These are phyloP conservation scores for Serranus cabrilla DNA, from an alignment of 2,797 vertebrate species.

Conservation along the genomic window DNA sequence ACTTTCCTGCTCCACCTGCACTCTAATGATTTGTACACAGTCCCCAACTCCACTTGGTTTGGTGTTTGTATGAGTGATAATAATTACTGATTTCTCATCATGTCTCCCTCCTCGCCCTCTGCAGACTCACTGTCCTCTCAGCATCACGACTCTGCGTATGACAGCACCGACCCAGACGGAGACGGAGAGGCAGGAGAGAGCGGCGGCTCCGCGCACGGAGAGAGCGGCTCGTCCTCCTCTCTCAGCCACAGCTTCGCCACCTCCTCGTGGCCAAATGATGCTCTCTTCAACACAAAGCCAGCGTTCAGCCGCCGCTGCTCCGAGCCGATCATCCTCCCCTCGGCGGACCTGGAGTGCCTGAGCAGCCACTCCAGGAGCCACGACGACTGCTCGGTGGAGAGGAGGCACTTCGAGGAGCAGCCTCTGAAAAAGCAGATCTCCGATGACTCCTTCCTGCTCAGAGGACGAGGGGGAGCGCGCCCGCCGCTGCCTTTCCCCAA, in stretches of 20 bases:
- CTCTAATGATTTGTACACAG: not conserved
- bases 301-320: slow-evolving; percentile 89
- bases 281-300: slow-evolving; percentile 64
- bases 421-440: slow-evolving; percentile 85
- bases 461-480: slow-evolving; percentile 31
- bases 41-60: not conserved
- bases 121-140: slow-evolving; percentile 88
- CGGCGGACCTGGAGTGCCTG: slow-evolving; percentile 64
- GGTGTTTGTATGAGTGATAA: not conserved
- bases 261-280: slow-evolving; percentile 69
- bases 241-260: slow-evolving; percentile 50
- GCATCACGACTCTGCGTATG: slow-evolving; percentile 94
- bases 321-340: slow-evolving; percentile 87
- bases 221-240: slow-evolving; percentile 55
- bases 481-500: slow-evolving; percentile 61
- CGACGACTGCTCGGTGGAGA: slow-evolving; percentile 85
- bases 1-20: not conserved
- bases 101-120: slow-evolving; percentile 21
- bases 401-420: slow-evolving; percentile 69
- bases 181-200: slow-evolving; percentile 78
- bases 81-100: slow-evolving; percentile 19
- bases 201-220: slow-evolving; percentile 12
- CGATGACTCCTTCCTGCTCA: slow-evolving; percentile 82
- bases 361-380: slow-evolving; percentile 89
- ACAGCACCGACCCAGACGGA: slow-evolving; percentile 92